Evolutionary conservation across 2,888 invertebrate genomes (phyloP), one percentile per base, ranked within the genome.

Genomic region (Cephonodes hylas): DNA sequence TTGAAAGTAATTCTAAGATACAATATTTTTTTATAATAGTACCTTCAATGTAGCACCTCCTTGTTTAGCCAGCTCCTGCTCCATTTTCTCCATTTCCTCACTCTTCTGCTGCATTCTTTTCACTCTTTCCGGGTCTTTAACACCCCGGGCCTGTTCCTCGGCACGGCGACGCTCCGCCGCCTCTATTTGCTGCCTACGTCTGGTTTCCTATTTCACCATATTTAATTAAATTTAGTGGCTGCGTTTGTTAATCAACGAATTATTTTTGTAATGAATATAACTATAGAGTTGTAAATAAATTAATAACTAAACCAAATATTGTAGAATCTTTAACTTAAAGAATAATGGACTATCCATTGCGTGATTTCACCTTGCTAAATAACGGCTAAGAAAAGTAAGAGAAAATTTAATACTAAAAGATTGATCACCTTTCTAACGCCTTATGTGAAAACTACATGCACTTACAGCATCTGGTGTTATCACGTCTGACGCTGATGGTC

Each of bases 141-240:
- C 93, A 0, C 96, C 96, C 3, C 95, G 91, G 0, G 85, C 77
- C 27, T 94, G 94, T 63, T 93, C 93, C 70, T 95, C 94, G 0
- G 88, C 86, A 0, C 93, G 90, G 1, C 96, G 91, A 56, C 89
- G 92, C 79, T 96, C 95, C 0, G 96, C 96, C 1, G 96, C 96
- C 71, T 95, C 95, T 5, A 93, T 89, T 72, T 94, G 94, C 74
- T 95, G 94, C 18, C 91, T 92, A 31, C 96, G 91, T 58, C 95
- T 93, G 7, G 93, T 94, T 79, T 95, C 95, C 95, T 95, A 66
- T 15, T 53, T 18, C 18, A 53, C 27, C 18, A 27, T 2, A 44
- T 44, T 44, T 18, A 18, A 18, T 10, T n/a, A 22, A 5, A 34
- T 18, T 31, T 3, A n/a, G 38, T n/a, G 8, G n/a, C n/a, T n/a